phyloP scores from a whole-genome alignment of 2,113 vertebrate species.

The Mellivora capensis region DNA sequence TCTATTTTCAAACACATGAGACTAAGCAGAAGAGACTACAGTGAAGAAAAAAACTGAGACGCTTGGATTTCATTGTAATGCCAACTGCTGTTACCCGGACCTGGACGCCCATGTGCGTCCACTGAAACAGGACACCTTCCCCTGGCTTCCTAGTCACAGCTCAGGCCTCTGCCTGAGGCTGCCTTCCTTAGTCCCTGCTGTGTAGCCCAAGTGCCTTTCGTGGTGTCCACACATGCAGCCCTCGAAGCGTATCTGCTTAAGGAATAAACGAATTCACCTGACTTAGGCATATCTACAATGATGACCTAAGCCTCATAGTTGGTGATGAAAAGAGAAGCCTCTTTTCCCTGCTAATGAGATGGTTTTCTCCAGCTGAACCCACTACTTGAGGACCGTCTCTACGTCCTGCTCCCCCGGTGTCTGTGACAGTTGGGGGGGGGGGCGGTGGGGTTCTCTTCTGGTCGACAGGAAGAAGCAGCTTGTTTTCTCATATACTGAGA shows the following conservation, averaged over 20 bases:
- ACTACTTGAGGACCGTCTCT: neutral
- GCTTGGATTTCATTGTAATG: neutral
- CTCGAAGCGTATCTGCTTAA: neutral
- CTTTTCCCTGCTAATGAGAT: neutral
- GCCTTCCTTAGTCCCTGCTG: neutral
- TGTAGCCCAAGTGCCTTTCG: neutral
- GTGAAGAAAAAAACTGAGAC: neutral
- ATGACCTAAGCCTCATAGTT: too few relatives aligned
- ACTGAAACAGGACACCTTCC: neutral
- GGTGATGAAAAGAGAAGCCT: neutral
- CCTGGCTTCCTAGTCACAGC: neutral
- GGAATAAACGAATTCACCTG: neutral
- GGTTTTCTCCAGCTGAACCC: neutral
- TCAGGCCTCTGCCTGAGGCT: neutral
- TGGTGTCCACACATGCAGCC: neutral
- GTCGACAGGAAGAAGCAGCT: neutral
- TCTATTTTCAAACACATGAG: neutral
- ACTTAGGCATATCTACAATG: neutral
- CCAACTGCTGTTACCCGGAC: neutral
- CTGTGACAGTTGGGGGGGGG: neutral
- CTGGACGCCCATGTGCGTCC: fast-evolving
- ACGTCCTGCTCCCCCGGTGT: neutral
- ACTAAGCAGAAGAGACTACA: neutral
- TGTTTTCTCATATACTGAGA: neutral
- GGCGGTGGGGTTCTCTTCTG: neutral